Base-by-base conservation (phyloP, 2,113 vertebrate species). In the Excalfactoria chinensis region DNA sequence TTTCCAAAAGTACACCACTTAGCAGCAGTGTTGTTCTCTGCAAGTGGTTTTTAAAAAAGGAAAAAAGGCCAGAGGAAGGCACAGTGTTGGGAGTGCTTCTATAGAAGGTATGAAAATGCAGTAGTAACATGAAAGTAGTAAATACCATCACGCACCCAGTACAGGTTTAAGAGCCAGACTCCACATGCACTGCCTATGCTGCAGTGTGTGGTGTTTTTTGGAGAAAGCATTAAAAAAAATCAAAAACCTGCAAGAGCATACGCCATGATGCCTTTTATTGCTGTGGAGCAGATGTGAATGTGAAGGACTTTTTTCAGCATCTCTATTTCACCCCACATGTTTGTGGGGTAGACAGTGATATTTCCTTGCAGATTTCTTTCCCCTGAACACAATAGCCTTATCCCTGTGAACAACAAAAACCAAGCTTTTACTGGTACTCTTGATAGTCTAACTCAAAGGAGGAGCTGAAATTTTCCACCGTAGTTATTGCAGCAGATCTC, bases 61-160 rank as follows among this genome's bases (percentile, higher is more conserved):
- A 7, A 20, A n/a, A 44, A 49, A 51, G 58, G 37, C n/a, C 49
- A 55, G 15, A 55, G 40, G 22, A 5, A 41, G 30, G 32, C 32
- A 32, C 16, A 21, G 6, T 0, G 5, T 32, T 34, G 15, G 15
- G 7, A 2, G 1, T 23, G 11, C 15, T 12, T 35, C 23, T 2
- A 1, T 11, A 26, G 22, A 13, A 23, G 5, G 2, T 5, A 6
- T 37, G 56, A 35, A 34, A 48, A 48, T 9, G 25, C 9, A 43
- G 19, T 34, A 70, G 22, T 19, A 55, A 23, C 7, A 23, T 30
- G 46, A 40, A 12, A 40, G 28, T 1, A 17, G 11, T 6, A 53
- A 53, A 37, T 14, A 53, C 8, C n/a, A 62, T 7, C 2, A 10
- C 9, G 32, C 28, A 11, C 22, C 19, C 26, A 21, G 6, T 8